Conservation (phyloP, 1,140 invertebrate species). For the Ceratosolen fusciceps region DNA sequence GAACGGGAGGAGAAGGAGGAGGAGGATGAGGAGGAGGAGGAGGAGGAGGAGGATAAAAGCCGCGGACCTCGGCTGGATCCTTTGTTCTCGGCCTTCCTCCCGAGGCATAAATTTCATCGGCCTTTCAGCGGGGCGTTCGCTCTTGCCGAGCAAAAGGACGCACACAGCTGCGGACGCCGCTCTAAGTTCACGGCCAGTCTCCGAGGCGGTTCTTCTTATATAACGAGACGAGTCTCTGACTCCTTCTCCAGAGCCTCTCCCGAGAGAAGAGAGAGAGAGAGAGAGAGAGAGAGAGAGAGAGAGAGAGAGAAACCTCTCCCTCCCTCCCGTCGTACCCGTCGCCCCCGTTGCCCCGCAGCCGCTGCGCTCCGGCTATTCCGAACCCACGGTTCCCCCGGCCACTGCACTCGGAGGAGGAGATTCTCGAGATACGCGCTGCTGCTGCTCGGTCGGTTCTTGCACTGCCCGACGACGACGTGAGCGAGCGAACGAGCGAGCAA, state of each 20-base stretch:
- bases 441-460: conserved; percentile 54
- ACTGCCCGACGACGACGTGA: conserved; percentile 44
- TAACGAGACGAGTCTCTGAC: conserved; percentile 53
- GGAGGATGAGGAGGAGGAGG: too few species aligned
- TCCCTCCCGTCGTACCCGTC: conserved; percentile 15
- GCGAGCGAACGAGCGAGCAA: too few species aligned
- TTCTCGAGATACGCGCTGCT: conserved; percentile 51
- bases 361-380: conserved; percentile 55
- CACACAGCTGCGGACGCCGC: conserved; percentile 58
- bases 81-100: conserved; percentile 4
- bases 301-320: not conserved
- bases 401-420: conserved; percentile 49
- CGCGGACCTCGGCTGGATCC: not conserved
- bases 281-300: too few species aligned
- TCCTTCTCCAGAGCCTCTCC: not conserved
- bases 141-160: conserved; percentile 53
- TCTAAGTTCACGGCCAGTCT: conserved; percentile 72
- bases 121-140: conserved; percentile 44
- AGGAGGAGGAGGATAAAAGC: not conserved
- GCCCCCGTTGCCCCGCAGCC: not conserved
- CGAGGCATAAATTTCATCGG: not conserved
- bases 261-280: too few species aligned
- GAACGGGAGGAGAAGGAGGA: too few species aligned
- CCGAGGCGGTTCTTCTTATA: conserved; percentile 63
- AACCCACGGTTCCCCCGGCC: conserved; percentile 51